These are phyloP conservation scores for Drosophila koepferae DNA, from an alignment of 2,888 invertebrate genomes.

Conservation along the genomic window DNA sequence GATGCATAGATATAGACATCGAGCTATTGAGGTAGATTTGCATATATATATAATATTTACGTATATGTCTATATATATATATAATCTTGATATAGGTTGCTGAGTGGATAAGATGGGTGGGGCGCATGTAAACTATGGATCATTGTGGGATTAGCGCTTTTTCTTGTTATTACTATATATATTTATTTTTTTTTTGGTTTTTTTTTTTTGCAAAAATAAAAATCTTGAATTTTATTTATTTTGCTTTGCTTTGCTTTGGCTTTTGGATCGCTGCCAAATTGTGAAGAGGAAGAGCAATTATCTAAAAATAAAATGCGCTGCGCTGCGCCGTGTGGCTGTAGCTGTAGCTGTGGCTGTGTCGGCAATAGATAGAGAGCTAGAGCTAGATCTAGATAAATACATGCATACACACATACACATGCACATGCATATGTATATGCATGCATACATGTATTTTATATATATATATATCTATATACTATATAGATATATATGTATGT, in stretches of 20 bases:
- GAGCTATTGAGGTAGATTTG: background rate
- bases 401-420: constrained; percentile 2
- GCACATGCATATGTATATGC: background rate
- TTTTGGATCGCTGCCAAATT: constrained; percentile 61
- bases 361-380: constrained; percentile 52
- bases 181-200: background rate
- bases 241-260: constrained; percentile 30
- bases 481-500: background rate
- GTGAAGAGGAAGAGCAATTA: constrained; percentile 64
- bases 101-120: background rate
- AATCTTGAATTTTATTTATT: constrained; percentile 35
- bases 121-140: constrained; percentile 32
- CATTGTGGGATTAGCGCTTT: constrained; percentile 34
- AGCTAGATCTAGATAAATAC: constrained; percentile 54
- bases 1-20: background rate
- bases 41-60: background rate
- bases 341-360: constrained; percentile 22
- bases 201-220: constrained; percentile 45
- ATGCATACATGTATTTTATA: constrained; percentile 2
- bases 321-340: constrained; percentile 27
- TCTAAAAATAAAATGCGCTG: constrained; percentile 64
- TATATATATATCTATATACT: background rate
- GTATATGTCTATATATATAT: background rate
- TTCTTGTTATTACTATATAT: constrained; percentile 49
- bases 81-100: background rate